These are phyloP conservation scores for Dolichoris vasculosae DNA, from an alignment of 1,140 invertebrate genomes.

Conservation along the genomic window DNA sequence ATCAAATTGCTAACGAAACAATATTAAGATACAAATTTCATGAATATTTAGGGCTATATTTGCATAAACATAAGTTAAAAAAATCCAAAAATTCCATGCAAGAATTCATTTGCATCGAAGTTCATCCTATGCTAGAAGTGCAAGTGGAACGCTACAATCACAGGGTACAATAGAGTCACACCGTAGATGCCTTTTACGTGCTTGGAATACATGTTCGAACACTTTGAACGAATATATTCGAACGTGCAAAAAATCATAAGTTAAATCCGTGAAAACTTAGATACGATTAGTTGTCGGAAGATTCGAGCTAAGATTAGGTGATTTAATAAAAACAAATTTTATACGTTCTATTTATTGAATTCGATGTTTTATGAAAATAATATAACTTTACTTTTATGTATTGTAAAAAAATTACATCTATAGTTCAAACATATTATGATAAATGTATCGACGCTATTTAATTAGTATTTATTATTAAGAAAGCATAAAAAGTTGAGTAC, in stretches of 20 bases:
- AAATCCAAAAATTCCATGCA: neutral
- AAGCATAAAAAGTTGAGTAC: neutral
- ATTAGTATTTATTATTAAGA: neutral
- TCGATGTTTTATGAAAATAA: neutral
- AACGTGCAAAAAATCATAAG: slow-evolving; percentile 6
- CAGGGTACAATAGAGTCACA: neutral
- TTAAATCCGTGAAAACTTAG: neutral
- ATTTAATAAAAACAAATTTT: slow-evolving; percentile 6
- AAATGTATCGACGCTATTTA: neutral
- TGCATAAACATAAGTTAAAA: neutral
- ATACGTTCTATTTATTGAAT: neutral
- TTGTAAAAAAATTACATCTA: neutral
- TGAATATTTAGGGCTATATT: neutral
- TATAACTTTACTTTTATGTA: neutral
- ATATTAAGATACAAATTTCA: neutral
- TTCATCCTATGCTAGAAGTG: neutral
- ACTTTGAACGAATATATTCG: neutral
- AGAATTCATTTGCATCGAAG: neutral
- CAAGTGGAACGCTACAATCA: neutral
- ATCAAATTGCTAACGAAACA: neutral
- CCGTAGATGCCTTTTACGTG: neutral
- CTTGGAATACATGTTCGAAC: neutral
- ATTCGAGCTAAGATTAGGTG: neutral
- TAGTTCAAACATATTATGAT: neutral
- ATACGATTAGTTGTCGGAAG: neutral